These are phyloP conservation scores for Thunnus albacares DNA, from an alignment of 2,797 vertebrate genomes.

Conservation along the genomic window DNA sequence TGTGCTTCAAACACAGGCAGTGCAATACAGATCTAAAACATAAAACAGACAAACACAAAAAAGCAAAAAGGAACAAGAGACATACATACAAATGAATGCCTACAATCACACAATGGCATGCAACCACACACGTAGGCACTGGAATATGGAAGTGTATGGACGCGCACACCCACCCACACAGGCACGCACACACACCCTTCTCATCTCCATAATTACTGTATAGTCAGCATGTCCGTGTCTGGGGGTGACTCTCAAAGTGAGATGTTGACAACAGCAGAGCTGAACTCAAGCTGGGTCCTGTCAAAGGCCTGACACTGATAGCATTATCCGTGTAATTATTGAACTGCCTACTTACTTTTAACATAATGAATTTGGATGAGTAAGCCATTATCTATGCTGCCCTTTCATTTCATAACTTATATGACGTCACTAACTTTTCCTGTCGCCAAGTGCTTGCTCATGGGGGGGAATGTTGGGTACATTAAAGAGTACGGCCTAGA, in stretches of 20 bases:
- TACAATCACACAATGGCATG: conserved; percentile 16
- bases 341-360: conserved; percentile 77
- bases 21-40: conserved; percentile 51
- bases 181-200: conserved; percentile 31
- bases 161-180: conserved; percentile 23
- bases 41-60: conserved; percentile 47
- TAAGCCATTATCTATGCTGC: conserved; percentile 46
- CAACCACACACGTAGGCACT: conserved; percentile 32
- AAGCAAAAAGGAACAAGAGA: conserved; percentile 14
- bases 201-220: conserved; percentile 84
- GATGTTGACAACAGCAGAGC: conserved; percentile 80
- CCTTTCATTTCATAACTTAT: conserved; percentile 46
- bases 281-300: conserved; percentile 78
- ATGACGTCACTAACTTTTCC: conserved; percentile 30
- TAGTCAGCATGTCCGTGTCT: conserved; percentile 80
- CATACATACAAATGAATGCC: conserved; percentile 14
- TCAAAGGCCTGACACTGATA: conserved; percentile 83
- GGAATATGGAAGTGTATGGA: conserved; percentile 32
- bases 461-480: too few relatives aligned
- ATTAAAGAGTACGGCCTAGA: too few relatives aligned
- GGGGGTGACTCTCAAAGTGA: conserved; percentile 80
- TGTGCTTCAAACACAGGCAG: conserved; percentile 49
- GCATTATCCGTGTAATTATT: conserved; percentile 84
- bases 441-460: too few relatives aligned
- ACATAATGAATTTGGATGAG: conserved; percentile 72